Base-by-base conservation (phyloP, 2,113 vertebrate species). In the Malurus melanocephalus region DNA sequence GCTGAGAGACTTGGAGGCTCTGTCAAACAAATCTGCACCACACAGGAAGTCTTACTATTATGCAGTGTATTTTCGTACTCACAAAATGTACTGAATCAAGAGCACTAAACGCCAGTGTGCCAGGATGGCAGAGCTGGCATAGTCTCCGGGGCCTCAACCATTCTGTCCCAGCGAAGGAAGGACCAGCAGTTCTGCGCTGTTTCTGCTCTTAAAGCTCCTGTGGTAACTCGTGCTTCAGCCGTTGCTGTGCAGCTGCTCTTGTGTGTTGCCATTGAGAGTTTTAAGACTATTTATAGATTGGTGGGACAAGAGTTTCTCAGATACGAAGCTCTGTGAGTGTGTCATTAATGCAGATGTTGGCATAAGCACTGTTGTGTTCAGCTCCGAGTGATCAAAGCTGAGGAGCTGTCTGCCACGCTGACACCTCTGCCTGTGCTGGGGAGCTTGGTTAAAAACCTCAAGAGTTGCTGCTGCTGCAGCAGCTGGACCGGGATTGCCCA, bases 251-350 rank as follows among this genome's bases (percentile, higher is more conserved):
- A 38, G 55, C 48, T 33, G 0, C 33, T 42, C 28, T 5, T 5
- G 7, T 17, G 19, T 52, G 20, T 7, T 60, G 57, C 45, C 45
- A 1, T 0, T 13, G 46, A 32, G 30, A 35, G 17, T 32, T 66
- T 3, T 23, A 20, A 9, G 74, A 40, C n/a, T 15, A 2, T 65
- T 52, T 32, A 0, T 2, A 13, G 28, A 59, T 48, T 20, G 32
- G 11, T 51, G 40, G 48, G 23, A 48, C n/a, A 27, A 3, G 76
- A 43, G 28, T 28, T 35, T 78, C 32, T 87, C 17, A 5, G 38
- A 5, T 7, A 0, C 0, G 6, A 6, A 51, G 60, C 64, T 26
- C 27, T 20, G 53, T 52, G 76, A 23, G 26, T 14, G 4, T 32
- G 68, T 40, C 48, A 56, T 9, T 56, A 9, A 5, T n/a, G 27